Evolutionary conservation across 2,113 vertebrate species (phyloP).

Genomic region (Hemichromis elongatus): DNA sequence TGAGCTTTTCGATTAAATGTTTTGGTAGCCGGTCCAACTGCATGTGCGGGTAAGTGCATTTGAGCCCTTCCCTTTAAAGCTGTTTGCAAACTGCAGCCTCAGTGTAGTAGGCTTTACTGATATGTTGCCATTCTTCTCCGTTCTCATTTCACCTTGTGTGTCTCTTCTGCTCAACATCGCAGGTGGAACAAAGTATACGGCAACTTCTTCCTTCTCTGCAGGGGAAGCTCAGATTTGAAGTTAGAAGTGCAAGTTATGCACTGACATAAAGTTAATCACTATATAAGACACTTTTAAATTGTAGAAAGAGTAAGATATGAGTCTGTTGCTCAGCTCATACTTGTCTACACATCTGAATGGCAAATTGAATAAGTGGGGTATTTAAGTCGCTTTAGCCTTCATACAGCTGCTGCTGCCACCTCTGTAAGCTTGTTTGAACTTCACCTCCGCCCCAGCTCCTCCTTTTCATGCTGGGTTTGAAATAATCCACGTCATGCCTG

Average conservation of each 20-base stretch:
- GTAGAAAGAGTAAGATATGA: not conserved
- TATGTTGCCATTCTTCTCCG: not conserved
- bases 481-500: not conserved
- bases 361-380: not conserved
- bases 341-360: not conserved
- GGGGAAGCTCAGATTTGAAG: not conserved
- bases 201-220: not conserved
- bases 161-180: not conserved
- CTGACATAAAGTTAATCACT: not conserved
- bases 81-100: not conserved
- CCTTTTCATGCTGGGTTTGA: not conserved
- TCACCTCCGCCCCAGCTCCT: not conserved
- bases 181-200: not conserved
- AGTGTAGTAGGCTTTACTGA: not conserved
- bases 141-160: not conserved
- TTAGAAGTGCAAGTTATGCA: not conserved
- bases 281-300: not conserved
- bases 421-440: not conserved
- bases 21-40: not conserved
- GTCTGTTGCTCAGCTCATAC: not conserved
- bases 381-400: not conserved
- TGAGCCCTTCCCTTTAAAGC: not conserved
- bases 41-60: not conserved
- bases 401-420: not conserved
- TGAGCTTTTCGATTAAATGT: not conserved